Evolutionary conservation across 2,888 invertebrate genomes (phyloP).

Genomic region (Lepidonotus clava): DNA sequence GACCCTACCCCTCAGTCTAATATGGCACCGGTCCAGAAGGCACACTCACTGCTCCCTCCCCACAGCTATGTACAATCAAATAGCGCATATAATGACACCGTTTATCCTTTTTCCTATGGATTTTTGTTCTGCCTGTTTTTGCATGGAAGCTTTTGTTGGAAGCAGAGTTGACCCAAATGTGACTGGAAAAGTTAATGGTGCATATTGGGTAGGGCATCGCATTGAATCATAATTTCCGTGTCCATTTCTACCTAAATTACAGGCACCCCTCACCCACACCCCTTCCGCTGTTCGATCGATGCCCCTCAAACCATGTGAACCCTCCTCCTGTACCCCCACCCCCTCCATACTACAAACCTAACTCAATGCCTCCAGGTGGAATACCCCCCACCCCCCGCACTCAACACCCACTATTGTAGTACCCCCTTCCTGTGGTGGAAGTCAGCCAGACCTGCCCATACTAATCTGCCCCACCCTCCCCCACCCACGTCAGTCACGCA

Average conservation of each 20-base stretch:
- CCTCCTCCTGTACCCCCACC: neutral
- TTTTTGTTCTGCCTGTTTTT: too few relatives aligned
- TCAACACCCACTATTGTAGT: neutral
- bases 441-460: neutral
- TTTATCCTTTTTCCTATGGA: too few relatives aligned
- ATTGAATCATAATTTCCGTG: constrained; percentile 16
- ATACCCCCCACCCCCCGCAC: too few relatives aligned
- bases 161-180: neutral
- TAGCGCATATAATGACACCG: too few relatives aligned
- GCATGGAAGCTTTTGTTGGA: too few relatives aligned
- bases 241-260: neutral
- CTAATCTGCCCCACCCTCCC: neutral
- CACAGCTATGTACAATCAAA: neutral
- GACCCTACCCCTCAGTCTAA: neutral
- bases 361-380: too few relatives aligned
- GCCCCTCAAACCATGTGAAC: too few relatives aligned
- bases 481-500: neutral
- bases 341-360: too few relatives aligned
- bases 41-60: neutral
- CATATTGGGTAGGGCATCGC: neutral
- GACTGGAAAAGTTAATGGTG: neutral
- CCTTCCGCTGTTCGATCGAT: neutral
- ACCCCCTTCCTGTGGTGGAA: neutral
- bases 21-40: neutral
- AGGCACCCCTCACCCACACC: neutral